Evolutionary conservation across 2,888 invertebrate species (phyloP).

Genomic region (Lamproptera curius): DNA sequence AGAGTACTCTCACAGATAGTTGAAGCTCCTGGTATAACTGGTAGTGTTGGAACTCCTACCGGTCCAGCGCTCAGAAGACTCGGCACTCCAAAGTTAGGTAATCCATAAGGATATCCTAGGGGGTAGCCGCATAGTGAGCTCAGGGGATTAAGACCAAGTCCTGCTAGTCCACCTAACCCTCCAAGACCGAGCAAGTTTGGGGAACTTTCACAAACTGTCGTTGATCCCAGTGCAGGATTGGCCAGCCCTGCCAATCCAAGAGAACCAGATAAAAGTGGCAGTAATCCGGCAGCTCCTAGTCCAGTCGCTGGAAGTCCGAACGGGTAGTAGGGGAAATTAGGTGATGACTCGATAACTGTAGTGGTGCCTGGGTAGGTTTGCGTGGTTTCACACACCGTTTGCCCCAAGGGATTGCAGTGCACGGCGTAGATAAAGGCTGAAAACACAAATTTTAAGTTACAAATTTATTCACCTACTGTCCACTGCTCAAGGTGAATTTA

Average conservation of each 20-base stretch:
- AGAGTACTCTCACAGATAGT: constrained; percentile 27
- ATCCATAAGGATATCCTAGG: neutral
- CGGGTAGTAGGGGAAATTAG: constrained; percentile 15
- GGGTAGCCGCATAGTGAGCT: too few relatives aligned
- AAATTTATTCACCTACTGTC: too few relatives aligned
- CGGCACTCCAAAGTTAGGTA: constrained; percentile 11
- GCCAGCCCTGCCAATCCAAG: neutral
- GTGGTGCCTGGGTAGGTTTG: constrained; percentile 27
- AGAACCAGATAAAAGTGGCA: constrained; percentile 11
- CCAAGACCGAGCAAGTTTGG: constrained; percentile 13
- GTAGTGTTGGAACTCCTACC: constrained; percentile 18
- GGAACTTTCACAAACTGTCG: constrained; percentile 20
- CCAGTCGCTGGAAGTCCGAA: constrained; percentile 1
- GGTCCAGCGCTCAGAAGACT: constrained; percentile 9
- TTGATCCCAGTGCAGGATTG: constrained; percentile 8
- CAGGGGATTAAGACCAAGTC: neutral
- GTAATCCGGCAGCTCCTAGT: neutral
- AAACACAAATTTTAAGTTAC: constrained; percentile 16
- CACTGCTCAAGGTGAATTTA: too few relatives aligned
- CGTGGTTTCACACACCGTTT: constrained; percentile 37
- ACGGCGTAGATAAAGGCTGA: constrained; percentile 46
- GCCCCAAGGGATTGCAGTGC: constrained; percentile 41
- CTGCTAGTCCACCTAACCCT: neutral
- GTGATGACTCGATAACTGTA: constrained; percentile 29
- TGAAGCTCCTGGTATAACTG: constrained; percentile 6